These are phyloP conservation scores for Hylaeus volcanicus DNA, from an alignment of 1,140 invertebrate genomes.

Conservation along the genomic window DNA sequence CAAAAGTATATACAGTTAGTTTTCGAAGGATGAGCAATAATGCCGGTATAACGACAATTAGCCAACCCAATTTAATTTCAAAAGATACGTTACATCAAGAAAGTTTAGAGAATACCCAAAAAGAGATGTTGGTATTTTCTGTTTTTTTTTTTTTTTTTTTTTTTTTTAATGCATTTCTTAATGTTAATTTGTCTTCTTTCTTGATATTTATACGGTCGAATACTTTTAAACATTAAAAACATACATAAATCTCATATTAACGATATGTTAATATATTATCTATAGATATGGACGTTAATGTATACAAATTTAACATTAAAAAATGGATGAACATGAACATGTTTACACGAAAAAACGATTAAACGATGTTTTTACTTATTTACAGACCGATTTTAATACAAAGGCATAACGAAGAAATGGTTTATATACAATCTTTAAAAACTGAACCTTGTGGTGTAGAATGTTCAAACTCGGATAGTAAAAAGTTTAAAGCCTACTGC, in stretches of 20 bases:
- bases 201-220: neutral
- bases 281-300: too few species aligned
- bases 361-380: constrained; percentile 5
- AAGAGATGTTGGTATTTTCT: constrained; percentile 68
- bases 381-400: constrained; percentile 58
- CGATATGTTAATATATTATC: too few species aligned
- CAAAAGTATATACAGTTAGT: neutral
- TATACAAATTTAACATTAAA: too few species aligned
- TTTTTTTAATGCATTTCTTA: neutral
- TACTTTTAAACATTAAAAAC: neutral
- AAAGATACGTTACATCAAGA: constrained; percentile 93
- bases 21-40: constrained; percentile 22
- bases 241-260: neutral
- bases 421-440: constrained; percentile 53
- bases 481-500: constrained; percentile 81
- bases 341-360: too few species aligned
- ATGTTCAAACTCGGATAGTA: constrained; percentile 32
- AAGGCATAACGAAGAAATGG: constrained; percentile 53
- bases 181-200: neutral
- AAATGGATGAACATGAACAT: too few species aligned
- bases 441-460: constrained; percentile 61
- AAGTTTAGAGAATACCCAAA: constrained; percentile 85
- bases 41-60: constrained; percentile 81
- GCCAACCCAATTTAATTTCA: constrained; percentile 83
- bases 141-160: too few species aligned